Conservation (phyloP, 1,140 invertebrate genomes). For the Laodelphax striatellus region DNA sequence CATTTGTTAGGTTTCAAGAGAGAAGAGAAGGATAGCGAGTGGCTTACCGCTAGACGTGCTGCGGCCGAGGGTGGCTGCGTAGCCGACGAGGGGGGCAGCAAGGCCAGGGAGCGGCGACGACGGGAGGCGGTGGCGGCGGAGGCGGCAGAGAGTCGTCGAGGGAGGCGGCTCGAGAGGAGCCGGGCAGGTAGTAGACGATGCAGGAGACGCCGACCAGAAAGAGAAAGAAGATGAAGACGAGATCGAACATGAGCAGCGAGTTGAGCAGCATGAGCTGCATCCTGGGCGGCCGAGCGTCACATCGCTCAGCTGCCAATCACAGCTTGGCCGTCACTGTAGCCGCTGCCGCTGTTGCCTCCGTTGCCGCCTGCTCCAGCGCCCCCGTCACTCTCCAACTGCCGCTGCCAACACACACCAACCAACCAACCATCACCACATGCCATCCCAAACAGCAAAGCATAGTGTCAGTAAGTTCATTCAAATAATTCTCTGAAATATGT, state of each 20-base stretch:
- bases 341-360: neutral
- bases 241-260: slow-evolving; percentile 74
- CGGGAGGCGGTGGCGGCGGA: slow-evolving; percentile 13
- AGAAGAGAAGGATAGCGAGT: neutral
- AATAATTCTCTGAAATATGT: no score
- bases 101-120: slow-evolving; percentile 2
- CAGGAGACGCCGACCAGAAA: slow-evolving; percentile 70
- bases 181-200: slow-evolving; percentile 62
- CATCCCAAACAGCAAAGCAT: no score
- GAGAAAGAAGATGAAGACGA: slow-evolving; percentile 73
- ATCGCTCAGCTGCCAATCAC: neutral
- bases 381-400: neutral
- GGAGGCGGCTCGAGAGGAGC: slow-evolving; percentile 9
- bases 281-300: slow-evolving; percentile 7
- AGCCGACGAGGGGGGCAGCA: slow-evolving; percentile 1
- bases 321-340: neutral
- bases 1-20: no score
- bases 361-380: neutral
- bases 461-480: no score
- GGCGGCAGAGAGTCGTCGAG: slow-evolving; percentile 30
- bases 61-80: slow-evolving; percentile 3
- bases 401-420: neutral
- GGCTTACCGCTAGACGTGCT: slow-evolving; percentile 12
- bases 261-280: slow-evolving; percentile 75
- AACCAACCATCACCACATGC: neutral